Percentiles rank a stretch among this genome's conserved stretches.
Evolutionary conservation across 2,113 vertebrate species (phyloP).

Genomic region (Oreocharis arfaki): DNA sequence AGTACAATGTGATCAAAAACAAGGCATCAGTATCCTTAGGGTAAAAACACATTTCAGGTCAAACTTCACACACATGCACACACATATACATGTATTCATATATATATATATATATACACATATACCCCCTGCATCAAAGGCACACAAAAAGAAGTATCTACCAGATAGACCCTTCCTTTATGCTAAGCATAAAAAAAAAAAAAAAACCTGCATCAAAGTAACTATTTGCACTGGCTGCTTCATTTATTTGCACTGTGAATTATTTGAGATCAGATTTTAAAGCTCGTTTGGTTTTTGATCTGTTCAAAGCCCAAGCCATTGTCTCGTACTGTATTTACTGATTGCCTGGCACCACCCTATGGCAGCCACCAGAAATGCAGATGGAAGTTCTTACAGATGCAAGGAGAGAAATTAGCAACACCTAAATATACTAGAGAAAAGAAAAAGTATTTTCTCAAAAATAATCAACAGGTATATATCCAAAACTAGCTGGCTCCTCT

Average conservation of each 20-base stretch:
- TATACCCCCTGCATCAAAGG: too few species aligned
- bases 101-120: rapidly evolving
- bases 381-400: not conserved
- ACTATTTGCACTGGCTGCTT: conserved; percentile 46
- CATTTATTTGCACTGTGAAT: conserved; percentile 60
- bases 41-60: conserved; percentile 51
- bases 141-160: not conserved
- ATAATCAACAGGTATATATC: not conserved
- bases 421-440: not conserved
- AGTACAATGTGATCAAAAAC: conserved; percentile 33
- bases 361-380: conserved; percentile 67
- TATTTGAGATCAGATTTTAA: conserved; percentile 47
- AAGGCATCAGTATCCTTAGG: conserved; percentile 40
- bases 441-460: not conserved
- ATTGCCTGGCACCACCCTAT: conserved; percentile 76
- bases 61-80: not conserved
- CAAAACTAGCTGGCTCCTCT: not conserved
- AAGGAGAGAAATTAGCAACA: not conserved
- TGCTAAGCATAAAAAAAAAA: not conserved
- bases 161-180: conserved; percentile 46
- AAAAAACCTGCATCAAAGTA: not conserved
- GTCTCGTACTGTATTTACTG: conserved; percentile 28
- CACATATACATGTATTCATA: rapidly evolving
- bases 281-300: not conserved
- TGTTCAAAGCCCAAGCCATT: conserved; percentile 21